Percentiles rank a stretch among this genome's conserved stretches.
phyloP scores from a whole-genome alignment of 2,113 vertebrate genomes.

The Otus sunia region DNA sequence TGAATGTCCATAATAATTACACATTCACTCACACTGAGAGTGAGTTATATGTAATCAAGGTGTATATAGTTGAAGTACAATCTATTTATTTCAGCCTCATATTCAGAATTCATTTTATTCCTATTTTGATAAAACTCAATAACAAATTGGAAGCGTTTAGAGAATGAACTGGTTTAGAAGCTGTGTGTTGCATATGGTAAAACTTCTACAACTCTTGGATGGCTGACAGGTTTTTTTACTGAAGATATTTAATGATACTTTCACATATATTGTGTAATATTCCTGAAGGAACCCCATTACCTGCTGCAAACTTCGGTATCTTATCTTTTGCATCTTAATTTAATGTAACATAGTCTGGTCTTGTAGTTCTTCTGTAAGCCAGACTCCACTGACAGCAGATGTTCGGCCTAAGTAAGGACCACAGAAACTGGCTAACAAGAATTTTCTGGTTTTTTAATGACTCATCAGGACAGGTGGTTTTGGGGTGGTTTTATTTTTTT shows the following conservation, averaged over 20 bases:
- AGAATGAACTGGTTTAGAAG: not conserved
- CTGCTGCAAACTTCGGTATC: not conserved
- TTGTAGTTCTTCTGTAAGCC: not conserved
- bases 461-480: fast-evolving
- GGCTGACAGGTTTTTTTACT: not conserved
- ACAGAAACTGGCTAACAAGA: not conserved
- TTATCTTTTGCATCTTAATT: not conserved
- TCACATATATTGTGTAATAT: not conserved
- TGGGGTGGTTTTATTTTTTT: not conserved
- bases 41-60: slow-evolving; percentile 26
- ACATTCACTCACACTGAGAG: slow-evolving; percentile 24
- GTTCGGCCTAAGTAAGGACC: not conserved
- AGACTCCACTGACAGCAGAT: not conserved
- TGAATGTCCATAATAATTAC: slow-evolving; percentile 62
- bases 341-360: not conserved
- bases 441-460: not conserved
- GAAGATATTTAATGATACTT: not conserved
- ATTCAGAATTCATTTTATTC: not conserved
- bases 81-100: not conserved
- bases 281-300: not conserved
- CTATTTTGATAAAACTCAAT: not conserved
- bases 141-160: not conserved
- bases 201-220: not conserved
- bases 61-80: not conserved
- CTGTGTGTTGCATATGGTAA: not conserved